A percentile compares a stretch with the other conserved stretches of the same genome.
Evolutionary conservation across 2,888 invertebrate species (phyloP).

Genomic region (Trichopoda pennipes): DNA sequence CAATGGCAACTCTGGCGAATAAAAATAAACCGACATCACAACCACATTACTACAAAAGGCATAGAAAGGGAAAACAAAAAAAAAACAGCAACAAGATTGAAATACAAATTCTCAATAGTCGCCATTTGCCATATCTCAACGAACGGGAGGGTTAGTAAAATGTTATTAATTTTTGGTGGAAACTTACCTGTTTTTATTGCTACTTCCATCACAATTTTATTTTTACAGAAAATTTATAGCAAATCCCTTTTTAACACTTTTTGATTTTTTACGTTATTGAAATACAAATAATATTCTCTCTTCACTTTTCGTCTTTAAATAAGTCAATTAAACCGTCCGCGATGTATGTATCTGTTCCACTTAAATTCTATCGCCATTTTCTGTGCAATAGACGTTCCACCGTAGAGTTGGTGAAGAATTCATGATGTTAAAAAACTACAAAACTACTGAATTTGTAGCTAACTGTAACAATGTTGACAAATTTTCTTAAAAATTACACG

Average conservation of each 20-base stretch:
- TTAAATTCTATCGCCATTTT: conserved; percentile 76
- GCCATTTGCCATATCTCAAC: conserved; percentile 76
- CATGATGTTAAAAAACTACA: conserved; percentile 15
- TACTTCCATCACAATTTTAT: conserved; percentile 73
- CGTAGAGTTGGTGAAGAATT: conserved; percentile 23
- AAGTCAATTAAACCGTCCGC: conserved; percentile 69
- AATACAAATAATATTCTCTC: conserved; percentile 38
- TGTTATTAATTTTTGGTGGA: conserved; percentile 62
- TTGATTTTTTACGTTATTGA: conserved; percentile 46
- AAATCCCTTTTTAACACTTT: conserved; percentile 62
- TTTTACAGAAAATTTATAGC: conserved; percentile 30
- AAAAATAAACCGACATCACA: conserved; percentile 59
- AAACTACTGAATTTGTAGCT: conserved; percentile 32
- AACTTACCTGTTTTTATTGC: conserved; percentile 74
- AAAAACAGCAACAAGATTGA: conserved; percentile 66
- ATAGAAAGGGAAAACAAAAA: conserved; percentile 64
- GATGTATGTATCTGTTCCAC: conserved; percentile 70
- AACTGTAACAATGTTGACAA: conserved; percentile 17
- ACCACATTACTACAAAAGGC: conserved; percentile 66
- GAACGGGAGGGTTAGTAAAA: conserved; percentile 71
- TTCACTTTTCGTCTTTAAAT: conserved; percentile 69
- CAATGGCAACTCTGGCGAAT: conserved; percentile 45
- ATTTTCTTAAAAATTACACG: not conserved
- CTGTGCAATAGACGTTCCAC: conserved; percentile 66
- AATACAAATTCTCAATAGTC: conserved; percentile 73